Base-by-base conservation (phyloP, 2,888 invertebrate genomes). In the Opisthograptis luteolata region DNA sequence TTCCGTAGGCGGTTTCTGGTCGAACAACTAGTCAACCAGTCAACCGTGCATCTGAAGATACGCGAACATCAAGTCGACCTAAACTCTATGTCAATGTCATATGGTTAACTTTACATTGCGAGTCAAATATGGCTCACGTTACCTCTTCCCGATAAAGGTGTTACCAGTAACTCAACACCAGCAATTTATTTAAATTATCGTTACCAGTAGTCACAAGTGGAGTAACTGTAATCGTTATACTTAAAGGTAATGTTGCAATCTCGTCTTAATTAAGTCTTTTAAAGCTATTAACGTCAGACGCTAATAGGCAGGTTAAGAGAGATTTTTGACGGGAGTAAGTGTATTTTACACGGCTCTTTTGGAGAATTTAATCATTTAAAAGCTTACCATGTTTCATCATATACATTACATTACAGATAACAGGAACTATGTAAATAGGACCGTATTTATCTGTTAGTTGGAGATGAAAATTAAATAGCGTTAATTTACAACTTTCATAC, bases 131-230 rank as follows among this genome's bases (percentile, higher is more conserved):
- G 10, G 44, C 30, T 24, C 58, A 56, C 52, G 43, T 60, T 48
- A 51, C 9, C 20, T 39, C 27, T 40, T 49, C 43, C 36, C 43
- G 59, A 62, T 62, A 58, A 64, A 64, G 58, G 58, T 57, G 43
- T 53, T 67, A 63, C 60, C 59, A 61, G 65, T 70, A 69, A 67
- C 66, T 72, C 68, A 61, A 70, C 62, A 61, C 66, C 58, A 44
- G 62, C 64, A 69, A 71, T 74, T 75, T 77, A 78, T 81, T 79
- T 64, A 75, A 76, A 76, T 80, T 66, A 71, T 67, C 58, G 58
- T 52, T 46, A 56, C 66, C 66, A 65, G 71, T 64, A 64, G 63
- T 63, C 52, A 54, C 59, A 72, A 67, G 59, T 70, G 59, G 66
- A 69, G 68, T 64, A 66, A 67, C 62, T 42, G 47, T 58, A 54